These are phyloP conservation scores for Osmerus eperlanus DNA, from an alignment of 2,113 vertebrate species.

Conservation along the genomic window DNA sequence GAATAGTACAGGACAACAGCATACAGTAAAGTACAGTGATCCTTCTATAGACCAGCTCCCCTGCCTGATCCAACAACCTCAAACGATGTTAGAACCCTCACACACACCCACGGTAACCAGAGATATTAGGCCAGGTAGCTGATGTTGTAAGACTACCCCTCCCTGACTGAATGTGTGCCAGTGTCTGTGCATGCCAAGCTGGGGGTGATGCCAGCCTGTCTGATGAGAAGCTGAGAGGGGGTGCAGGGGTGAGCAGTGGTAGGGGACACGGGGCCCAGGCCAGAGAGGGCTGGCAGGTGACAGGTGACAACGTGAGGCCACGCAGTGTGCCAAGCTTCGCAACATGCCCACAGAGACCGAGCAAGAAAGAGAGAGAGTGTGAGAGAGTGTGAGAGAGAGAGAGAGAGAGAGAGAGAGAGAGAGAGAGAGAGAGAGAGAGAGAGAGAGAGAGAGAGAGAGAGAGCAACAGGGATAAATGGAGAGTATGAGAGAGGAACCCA, in stretches of 20 bases:
- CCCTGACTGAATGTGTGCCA: too few species aligned
- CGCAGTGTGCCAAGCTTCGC: not conserved
- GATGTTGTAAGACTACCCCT: too few species aligned
- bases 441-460: conserved; percentile 8
- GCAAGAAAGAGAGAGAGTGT: too few species aligned
- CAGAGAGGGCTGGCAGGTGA: not conserved
- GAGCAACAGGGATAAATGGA: not conserved
- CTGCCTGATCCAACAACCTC: too few species aligned
- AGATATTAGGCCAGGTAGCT: too few species aligned
- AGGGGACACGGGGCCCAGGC: not conserved
- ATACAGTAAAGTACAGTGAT: too few species aligned
- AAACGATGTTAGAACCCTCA: too few species aligned
- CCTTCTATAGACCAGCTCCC: too few species aligned
- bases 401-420: conserved; percentile 6
- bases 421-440: conserved; percentile 11
- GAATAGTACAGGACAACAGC: too few species aligned
- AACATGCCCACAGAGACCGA: conserved; percentile 2
- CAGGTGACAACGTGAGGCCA: not conserved
- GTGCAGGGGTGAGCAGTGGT: not conserved
- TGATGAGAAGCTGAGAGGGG: not conserved
- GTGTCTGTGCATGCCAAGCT: not conserved
- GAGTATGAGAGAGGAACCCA: conserved; percentile 12
- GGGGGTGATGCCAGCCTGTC: not conserved
- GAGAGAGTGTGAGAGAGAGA: conserved; percentile 14
- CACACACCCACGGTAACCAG: too few species aligned